phyloP scores from a whole-genome alignment of 2,113 vertebrate species.

The Jacana jacana region DNA sequence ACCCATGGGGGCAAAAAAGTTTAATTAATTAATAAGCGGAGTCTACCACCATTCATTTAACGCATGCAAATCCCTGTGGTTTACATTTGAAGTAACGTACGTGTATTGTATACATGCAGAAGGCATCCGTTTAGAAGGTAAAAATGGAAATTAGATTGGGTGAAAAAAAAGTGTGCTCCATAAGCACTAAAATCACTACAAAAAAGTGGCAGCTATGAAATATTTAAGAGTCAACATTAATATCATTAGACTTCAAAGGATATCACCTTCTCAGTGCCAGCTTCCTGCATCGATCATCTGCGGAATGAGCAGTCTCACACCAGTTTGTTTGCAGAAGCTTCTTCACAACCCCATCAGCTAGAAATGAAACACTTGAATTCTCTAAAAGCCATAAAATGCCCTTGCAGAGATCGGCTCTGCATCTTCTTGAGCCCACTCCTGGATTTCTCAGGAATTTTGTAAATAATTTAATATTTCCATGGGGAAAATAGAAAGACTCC shows the following conservation, averaged over 20 bases:
- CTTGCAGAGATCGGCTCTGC: neutral
- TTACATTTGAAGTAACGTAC: neutral
- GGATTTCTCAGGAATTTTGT: conserved; percentile 18
- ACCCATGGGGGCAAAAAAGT: neutral
- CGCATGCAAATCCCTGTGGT: neutral
- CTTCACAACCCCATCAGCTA: conserved; percentile 14
- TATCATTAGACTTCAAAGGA: conserved; percentile 46
- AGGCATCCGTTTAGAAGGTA: neutral
- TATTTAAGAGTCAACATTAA: conserved; percentile 49
- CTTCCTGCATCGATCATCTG: conserved; percentile 6
- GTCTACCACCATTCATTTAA: neutral
- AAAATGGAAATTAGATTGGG: conserved; percentile 5
- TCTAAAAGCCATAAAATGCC: neutral
- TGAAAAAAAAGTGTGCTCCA: neutral
- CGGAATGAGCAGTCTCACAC: neutral
- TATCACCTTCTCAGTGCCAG: conserved; percentile 10
- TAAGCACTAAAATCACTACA: conserved; percentile 14
- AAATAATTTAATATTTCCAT: conserved; percentile 40
- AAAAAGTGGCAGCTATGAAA: conserved; percentile 36
- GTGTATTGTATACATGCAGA: neutral
- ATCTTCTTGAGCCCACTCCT: neutral
- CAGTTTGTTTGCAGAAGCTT: conserved; percentile 38
- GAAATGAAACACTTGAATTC: neutral
- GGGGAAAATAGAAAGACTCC: neutral
- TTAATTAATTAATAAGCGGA: neutral